These are phyloP conservation scores for Mesochorus sp. DNA, from an alignment of 2,888 invertebrate genomes.

Conservation along the genomic window DNA sequence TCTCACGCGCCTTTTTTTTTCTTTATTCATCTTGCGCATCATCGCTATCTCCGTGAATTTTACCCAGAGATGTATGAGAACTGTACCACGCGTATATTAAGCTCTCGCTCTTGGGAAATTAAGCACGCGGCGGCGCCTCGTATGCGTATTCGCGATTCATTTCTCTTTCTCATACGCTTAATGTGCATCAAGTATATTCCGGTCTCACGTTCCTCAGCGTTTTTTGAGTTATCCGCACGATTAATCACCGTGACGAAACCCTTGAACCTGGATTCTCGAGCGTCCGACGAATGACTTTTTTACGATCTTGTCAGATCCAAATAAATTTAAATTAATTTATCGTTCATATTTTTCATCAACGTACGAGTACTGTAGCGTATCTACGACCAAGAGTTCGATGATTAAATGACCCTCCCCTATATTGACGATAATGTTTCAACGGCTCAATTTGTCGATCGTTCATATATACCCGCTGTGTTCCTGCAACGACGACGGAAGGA, in stretches of 20 bases:
- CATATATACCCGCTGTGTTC: conserved; percentile 35
- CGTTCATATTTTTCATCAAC: neutral
- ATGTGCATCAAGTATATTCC: conserved; percentile 21
- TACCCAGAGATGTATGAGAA: conserved; percentile 56
- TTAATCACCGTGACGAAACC: conserved; percentile 19
- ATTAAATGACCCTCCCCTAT: conserved; percentile 31
- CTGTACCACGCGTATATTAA: conserved; percentile 16
- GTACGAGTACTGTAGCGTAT: neutral
- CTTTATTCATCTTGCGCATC: conserved; percentile 33
- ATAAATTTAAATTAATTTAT: neutral
- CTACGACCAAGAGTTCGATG: conserved; percentile 9
- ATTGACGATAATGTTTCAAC: conserved; percentile 43
- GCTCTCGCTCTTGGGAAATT: conserved; percentile 45
- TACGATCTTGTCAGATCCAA: neutral
- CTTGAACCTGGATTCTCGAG: conserved; percentile 7
- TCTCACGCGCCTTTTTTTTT: conserved; percentile 50
- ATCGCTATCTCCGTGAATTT: conserved; percentile 57
- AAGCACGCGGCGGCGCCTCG: conserved; percentile 55
- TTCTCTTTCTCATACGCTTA: conserved; percentile 12
- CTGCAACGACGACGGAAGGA: conserved; percentile 51
- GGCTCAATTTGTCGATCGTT: conserved; percentile 54
- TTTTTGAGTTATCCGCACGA: neutral
- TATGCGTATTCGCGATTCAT: conserved; percentile 32
- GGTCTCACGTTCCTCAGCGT: conserved; percentile 55
- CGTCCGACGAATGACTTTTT: neutral